Conservation (phyloP, 1,140 invertebrate species). For the Drosophila orena region DNA sequence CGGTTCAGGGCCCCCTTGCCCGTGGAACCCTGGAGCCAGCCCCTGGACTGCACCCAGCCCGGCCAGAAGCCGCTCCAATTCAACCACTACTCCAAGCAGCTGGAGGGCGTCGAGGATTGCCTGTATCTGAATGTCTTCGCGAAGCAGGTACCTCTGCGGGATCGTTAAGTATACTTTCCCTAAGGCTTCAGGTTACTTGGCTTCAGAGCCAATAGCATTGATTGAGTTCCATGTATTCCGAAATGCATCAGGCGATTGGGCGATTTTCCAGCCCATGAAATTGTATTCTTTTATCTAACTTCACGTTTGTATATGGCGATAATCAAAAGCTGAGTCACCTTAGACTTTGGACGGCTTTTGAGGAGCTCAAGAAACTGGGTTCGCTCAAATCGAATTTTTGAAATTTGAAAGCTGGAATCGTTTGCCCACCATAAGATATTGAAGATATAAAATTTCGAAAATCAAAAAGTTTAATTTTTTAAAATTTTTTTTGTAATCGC, state of each 20-base stretch:
- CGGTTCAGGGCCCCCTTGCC: constrained; percentile 87
- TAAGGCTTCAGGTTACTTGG: too few species aligned
- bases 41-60: constrained; percentile 78
- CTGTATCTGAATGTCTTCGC: constrained; percentile 86
- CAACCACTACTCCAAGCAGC: constrained; percentile 42
- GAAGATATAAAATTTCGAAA: too few species aligned
- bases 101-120: constrained; percentile 86
- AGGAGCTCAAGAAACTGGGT: too few species aligned
- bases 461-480: too few species aligned
- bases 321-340: not conserved
- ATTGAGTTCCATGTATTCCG: too few species aligned
- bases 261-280: too few species aligned
- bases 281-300: not conserved
- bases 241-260: too few species aligned
- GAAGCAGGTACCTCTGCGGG: constrained; percentile 62
- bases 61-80: constrained; percentile 67
- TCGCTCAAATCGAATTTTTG: too few species aligned
- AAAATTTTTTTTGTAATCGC: too few species aligned
- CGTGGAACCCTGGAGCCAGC: constrained; percentile 85
- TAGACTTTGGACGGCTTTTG: not conserved
- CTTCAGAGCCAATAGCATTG: too few species aligned
- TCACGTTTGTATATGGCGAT: not conserved
- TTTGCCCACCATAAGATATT: too few species aligned
- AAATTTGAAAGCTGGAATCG: too few species aligned
- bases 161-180: not conserved